phyloP scores from a whole-genome alignment of 2,113 vertebrate species.

The Ictalurus punctatus region DNA sequence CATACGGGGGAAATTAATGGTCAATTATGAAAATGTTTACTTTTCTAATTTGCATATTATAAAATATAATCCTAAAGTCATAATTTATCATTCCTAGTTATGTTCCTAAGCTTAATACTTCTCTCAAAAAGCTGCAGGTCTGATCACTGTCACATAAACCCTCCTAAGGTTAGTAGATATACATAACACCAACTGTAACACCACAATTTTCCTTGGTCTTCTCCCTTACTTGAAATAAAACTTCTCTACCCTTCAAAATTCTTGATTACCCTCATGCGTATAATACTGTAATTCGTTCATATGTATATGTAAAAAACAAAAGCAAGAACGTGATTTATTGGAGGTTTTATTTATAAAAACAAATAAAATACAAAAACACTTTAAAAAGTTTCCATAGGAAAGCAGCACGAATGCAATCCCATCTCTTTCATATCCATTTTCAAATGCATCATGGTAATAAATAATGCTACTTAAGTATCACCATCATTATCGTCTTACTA shows the following conservation, averaged over 20 bases:
- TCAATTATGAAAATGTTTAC: no score
- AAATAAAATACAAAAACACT: constrained; percentile 65
- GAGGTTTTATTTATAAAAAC: constrained; percentile 70
- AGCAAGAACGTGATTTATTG: constrained; percentile 7
- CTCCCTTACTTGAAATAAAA: background rate
- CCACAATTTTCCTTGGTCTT: background rate
- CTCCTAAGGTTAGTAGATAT: background rate
- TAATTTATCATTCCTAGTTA: no score
- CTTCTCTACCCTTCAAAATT: background rate
- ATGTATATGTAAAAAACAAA: background rate
- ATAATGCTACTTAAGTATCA: constrained; percentile 16
- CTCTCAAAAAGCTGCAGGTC: background rate
- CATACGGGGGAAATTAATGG: no score
- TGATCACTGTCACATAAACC: background rate
- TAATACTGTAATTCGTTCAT: background rate
- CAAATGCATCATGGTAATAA: constrained; percentile 58
- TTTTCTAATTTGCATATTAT: no score
- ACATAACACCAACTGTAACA: background rate
- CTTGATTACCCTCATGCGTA: background rate
- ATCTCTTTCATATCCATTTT: constrained; percentile 78
- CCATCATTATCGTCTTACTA: constrained; percentile 64
- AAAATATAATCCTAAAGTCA: no score
- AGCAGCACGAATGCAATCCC: constrained; percentile 88
- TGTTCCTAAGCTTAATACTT: background rate
- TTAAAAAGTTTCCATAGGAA: constrained; percentile 96